Evolutionary conservation across 2,797 vertebrate genomes (phyloP).

Genomic region (Rhodeus uyekii): DNA sequence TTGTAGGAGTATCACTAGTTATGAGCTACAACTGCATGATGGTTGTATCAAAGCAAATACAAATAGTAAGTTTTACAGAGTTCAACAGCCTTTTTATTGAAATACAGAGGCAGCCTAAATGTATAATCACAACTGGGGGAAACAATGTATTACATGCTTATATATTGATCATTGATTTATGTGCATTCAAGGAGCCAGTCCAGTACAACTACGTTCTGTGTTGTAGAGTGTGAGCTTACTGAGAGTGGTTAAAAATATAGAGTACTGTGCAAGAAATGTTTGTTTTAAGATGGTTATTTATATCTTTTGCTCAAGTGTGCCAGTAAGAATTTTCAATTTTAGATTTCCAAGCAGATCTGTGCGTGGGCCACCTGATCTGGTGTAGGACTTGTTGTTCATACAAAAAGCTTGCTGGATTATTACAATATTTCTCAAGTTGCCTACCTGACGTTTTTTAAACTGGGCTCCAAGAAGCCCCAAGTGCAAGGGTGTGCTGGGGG

Average conservation of each 20-base stretch:
- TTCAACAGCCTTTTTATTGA: background rate
- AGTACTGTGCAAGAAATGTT: background rate
- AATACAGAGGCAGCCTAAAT: background rate
- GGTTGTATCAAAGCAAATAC: background rate
- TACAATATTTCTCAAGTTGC: background rate
- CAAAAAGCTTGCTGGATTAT: background rate
- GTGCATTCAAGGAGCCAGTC: background rate
- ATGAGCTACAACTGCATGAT: background rate
- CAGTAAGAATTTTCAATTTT: background rate
- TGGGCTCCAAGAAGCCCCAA: background rate
- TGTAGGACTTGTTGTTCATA: background rate
- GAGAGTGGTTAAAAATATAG: conserved; percentile 10
- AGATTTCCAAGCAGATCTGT: background rate
- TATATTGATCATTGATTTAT: background rate
- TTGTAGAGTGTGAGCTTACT: background rate
- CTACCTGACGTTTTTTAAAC: background rate
- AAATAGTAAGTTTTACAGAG: background rate
- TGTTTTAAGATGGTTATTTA: conserved; percentile 10
- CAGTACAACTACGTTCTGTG: background rate
- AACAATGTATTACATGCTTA: background rate
- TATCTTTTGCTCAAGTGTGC: conserved; percentile 6
- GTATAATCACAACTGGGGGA: background rate
- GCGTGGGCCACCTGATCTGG: conserved; percentile 2
- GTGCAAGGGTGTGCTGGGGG: background rate
- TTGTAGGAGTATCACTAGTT: background rate